Percentiles rank a stretch among this genome's conserved stretches.
phyloP scores from a whole-genome alignment of 2,113 vertebrate species.

The Athene cunicularia region DNA sequence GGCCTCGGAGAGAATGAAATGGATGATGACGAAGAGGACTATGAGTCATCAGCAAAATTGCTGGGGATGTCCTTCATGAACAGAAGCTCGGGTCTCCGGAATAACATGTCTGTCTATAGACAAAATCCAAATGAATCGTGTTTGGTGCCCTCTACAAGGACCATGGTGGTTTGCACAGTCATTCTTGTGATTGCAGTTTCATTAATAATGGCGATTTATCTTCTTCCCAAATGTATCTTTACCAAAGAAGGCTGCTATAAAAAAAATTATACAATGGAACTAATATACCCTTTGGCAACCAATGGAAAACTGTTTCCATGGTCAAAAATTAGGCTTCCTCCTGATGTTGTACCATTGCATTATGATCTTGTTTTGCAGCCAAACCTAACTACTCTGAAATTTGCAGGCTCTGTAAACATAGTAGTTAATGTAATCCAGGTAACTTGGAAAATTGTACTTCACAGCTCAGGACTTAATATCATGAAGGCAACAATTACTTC shows the following conservation, averaged over 20 bases:
- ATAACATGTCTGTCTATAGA: conserved; percentile 77
- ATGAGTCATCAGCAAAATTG: conserved; percentile 92
- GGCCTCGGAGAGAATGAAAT: conserved; percentile 93
- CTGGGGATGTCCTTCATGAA: conserved; percentile 99
- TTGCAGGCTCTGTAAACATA: conserved; percentile 83
- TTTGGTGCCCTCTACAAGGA: conserved; percentile 79
- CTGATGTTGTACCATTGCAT: conserved; percentile 80
- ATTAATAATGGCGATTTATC: conserved; percentile 85
- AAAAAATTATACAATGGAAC: conserved; percentile 72
- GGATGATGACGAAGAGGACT: conserved; percentile 96
- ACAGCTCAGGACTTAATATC: conserved; percentile 86
- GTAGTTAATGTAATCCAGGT: conserved; percentile 74
- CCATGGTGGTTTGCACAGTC: conserved; percentile 81
- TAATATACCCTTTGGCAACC: conserved; percentile 82
- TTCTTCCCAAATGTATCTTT: conserved; percentile 92
- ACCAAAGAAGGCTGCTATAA: conserved; percentile 91
- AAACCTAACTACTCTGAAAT: conserved; percentile 83
- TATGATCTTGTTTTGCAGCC: conserved; percentile 87
- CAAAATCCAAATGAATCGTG: conserved; percentile 80
- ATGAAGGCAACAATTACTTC: conserved; percentile 73
- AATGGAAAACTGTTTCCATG: conserved; percentile 89
- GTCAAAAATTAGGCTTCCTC: conserved; percentile 85
- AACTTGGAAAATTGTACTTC: conserved; percentile 85
- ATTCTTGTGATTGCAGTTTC: conserved; percentile 83
- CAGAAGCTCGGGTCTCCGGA: conserved; percentile 85